phyloP scores from a whole-genome alignment of 2,888 invertebrate species.

The Cephonodes hylas region DNA sequence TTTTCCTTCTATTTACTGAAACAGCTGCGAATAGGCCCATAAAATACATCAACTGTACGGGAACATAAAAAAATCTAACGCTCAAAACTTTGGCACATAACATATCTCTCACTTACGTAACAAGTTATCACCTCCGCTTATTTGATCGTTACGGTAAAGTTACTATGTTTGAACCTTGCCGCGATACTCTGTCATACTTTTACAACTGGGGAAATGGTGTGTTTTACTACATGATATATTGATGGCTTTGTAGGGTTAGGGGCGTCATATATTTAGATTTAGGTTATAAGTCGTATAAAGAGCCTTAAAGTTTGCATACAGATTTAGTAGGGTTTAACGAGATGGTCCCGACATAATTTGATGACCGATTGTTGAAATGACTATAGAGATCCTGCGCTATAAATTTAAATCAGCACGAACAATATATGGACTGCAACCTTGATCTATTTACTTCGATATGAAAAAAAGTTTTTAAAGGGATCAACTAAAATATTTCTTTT shows the following conservation, averaged over 20 bases:
- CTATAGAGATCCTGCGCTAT: too few relatives aligned
- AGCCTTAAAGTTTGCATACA: too few relatives aligned
- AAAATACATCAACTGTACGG: neutral
- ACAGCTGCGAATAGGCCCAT: neutral
- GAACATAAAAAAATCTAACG: neutral
- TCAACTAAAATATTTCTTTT: too few relatives aligned
- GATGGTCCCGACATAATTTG: too few relatives aligned
- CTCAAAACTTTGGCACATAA: neutral
- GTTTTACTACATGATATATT: neutral
- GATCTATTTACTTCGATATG: too few relatives aligned
- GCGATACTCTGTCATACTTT: neutral
- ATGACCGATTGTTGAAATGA: too few relatives aligned
- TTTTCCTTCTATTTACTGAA: neutral
- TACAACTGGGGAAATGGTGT: neutral
- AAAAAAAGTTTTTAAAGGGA: too few relatives aligned
- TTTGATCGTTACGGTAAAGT: neutral
- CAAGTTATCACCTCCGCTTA: constrained; percentile 4
- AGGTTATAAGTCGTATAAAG: too few relatives aligned
- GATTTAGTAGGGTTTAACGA: too few relatives aligned
- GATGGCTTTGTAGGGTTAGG: neutral
- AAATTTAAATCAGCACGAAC: too few relatives aligned
- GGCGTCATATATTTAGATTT: too few relatives aligned
- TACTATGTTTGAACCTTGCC: neutral
- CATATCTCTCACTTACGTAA: neutral
- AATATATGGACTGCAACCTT: too few relatives aligned